Base-by-base conservation (phyloP, 2,113 vertebrate species). In the Istiophorus platypterus region DNA sequence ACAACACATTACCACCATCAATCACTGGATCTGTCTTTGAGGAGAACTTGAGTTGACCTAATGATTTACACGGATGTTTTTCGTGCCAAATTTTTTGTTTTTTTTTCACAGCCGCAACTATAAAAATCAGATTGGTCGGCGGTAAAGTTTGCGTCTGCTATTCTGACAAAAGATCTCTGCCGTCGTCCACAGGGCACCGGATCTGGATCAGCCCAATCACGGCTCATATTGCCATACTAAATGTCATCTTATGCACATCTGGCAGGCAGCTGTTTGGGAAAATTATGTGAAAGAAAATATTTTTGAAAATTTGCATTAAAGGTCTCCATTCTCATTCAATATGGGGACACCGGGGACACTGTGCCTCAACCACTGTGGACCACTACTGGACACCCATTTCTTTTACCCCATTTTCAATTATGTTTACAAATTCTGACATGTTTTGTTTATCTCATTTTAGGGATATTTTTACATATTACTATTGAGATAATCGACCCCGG, bases 1-100 rank as follows among this genome's bases (percentile, higher is more conserved):
- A 92, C 91, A 93, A 93, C 94, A 93, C 89, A 88, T 85, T 92
- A 85, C 87, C 93, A 88, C 92, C 94, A 96, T 97, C 95, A 95
- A 92, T 95, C 95, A 94, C 91, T 76, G 92, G 93, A 93, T 89
- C 93, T 68, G 93, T 94, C 92, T 94, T 92, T 90, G 88, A 94
- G 91, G 78, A 94, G 93, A 95, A 95, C 91, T 91, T 92, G 92
- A 91, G 91, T 78, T 95, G 93, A 94, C 92, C 94, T 96, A 95
- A 95, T 92, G 80, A 89, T 90, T 85, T 86, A 77, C 58, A 63
- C 17, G 10, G 37, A 49, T 45, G 41, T 72, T 31, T 31, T 2
- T 17, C n/a, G n/a, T n/a, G n/a, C n/a, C n/a, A n/a, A n/a, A n/a
- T n/a, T n/a, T n/a, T n/a, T n/a, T n/a, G n/a, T 7, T 71, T 63